Conservation (phyloP, 2,888 invertebrate genomes). For the Ichneumon xanthorius region DNA sequence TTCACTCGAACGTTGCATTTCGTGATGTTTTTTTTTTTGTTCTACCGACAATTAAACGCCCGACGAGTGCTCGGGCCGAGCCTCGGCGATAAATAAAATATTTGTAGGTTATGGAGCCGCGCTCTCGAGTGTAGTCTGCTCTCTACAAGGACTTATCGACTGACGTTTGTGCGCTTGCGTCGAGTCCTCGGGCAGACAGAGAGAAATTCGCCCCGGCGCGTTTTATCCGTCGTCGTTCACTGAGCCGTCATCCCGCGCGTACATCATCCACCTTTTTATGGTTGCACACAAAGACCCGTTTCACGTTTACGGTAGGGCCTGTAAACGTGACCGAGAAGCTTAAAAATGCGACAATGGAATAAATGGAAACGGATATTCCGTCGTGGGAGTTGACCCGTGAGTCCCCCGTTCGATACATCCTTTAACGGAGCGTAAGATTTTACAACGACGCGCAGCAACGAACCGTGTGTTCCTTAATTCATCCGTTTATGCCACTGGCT, state of each 20-base stretch:
- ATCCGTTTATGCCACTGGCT: not conserved
- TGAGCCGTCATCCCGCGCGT: not conserved
- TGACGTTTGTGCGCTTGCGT: conserved; percentile 58
- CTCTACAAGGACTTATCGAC: conserved; percentile 66
- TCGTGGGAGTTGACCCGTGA: conserved; percentile 10
- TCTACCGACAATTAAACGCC: not conserved
- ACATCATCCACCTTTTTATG: not conserved
- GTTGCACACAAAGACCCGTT: not conserved
- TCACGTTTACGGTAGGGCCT: not conserved
- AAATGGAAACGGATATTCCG: conserved; percentile 15
- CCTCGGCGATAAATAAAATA: conserved; percentile 68
- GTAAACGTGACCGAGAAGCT: conserved; percentile 38
- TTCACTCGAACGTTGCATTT: not conserved
- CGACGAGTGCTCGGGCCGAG: conserved; percentile 8
- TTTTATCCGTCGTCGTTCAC: conserved; percentile 4
- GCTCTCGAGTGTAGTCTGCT: conserved; percentile 60
- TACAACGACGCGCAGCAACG: not conserved
- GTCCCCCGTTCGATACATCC: not conserved
- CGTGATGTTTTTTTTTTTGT: not conserved
- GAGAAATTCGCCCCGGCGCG: not conserved
- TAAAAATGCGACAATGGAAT: conserved; percentile 25
- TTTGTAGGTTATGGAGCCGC: conserved; percentile 75
- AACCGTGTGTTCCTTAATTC: not conserved
- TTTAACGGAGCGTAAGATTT: not conserved
- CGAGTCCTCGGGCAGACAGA: not conserved